These are phyloP conservation scores for Phenacoccus solenopsis DNA, from an alignment of 1,140 invertebrate genomes.

Conservation along the genomic window DNA sequence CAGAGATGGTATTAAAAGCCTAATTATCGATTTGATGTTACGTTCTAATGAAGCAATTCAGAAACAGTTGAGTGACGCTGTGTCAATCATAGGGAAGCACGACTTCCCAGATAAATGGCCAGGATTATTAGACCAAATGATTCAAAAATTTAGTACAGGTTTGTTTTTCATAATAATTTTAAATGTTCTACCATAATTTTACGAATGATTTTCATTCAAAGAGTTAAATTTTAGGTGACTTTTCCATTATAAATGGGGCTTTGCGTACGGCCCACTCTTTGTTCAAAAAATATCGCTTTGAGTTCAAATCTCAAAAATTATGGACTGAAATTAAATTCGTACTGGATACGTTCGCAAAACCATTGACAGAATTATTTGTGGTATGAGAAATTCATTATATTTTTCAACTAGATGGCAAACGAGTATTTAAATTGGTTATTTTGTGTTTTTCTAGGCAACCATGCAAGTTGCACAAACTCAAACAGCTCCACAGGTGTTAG, in stretches of 20 bases:
- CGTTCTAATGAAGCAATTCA: constrained; percentile 79
- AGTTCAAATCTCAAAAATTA: constrained; percentile 85
- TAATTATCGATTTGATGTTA: constrained; percentile 87
- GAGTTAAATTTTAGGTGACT: constrained; percentile 52
- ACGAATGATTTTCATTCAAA: not conserved
- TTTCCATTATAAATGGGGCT: constrained; percentile 89
- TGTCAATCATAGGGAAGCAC: constrained; percentile 84
- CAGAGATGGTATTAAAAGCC: constrained; percentile 61
- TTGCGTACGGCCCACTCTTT: constrained; percentile 89
- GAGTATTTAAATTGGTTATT: not conserved
- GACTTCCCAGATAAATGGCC: constrained; percentile 95
- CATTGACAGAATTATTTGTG: constrained; percentile 80
- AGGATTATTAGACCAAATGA: constrained; percentile 74
- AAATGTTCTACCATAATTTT: not conserved
- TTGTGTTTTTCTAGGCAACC: constrained; percentile 48
- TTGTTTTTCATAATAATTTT: not conserved
- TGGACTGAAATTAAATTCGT: constrained; percentile 98
- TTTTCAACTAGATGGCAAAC: not conserved
- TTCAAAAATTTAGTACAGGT: constrained; percentile 60
- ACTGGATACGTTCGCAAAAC: constrained; percentile 80
- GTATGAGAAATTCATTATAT: constrained; percentile 37
- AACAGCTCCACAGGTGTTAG: constrained; percentile 63
- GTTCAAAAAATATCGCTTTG: constrained; percentile 89
- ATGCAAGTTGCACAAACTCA: constrained; percentile 69
- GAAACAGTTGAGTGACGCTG: constrained; percentile 88